These are phyloP conservation scores for Catocala fraxini DNA, from an alignment of 2,888 invertebrate species.

Conservation along the genomic window DNA sequence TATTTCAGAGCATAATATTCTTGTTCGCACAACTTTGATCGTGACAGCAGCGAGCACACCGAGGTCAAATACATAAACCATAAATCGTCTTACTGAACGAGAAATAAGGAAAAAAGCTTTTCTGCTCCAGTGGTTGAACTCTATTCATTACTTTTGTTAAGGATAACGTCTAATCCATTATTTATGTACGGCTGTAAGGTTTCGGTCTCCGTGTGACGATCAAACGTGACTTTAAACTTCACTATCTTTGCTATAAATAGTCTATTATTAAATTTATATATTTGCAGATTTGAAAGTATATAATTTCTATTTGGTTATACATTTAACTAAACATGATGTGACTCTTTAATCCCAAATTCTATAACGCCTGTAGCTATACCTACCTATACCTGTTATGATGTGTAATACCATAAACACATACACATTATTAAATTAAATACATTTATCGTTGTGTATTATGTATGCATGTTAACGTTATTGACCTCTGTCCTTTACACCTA, in stretches of 20 bases:
- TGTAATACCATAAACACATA: background rate
- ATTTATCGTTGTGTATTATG: background rate
- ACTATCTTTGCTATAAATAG: background rate
- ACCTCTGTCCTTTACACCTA: constrained; percentile 20
- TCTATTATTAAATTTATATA: background rate
- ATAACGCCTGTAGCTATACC: background rate
- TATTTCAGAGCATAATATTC: constrained; percentile 64
- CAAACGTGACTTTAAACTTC: background rate
- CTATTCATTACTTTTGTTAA: constrained; percentile 71
- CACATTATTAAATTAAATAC: background rate
- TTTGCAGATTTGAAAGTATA: too few relatives aligned
- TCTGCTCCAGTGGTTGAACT: constrained; percentile 68
- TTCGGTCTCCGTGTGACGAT: constrained; percentile 3
- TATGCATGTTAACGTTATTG: constrained; percentile 7
- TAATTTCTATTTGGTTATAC: too few relatives aligned
- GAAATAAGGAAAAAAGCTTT: constrained; percentile 67
- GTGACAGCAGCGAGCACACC: constrained; percentile 66
- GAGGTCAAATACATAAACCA: constrained; percentile 80
- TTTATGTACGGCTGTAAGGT: constrained; percentile 47
- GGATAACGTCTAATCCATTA: constrained; percentile 59
- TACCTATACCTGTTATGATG: background rate
- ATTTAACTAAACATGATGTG: too few relatives aligned
- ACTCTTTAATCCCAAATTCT: too few relatives aligned
- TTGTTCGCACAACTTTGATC: constrained; percentile 70
- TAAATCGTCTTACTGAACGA: constrained; percentile 72